These are phyloP conservation scores for Dipodomys merriami DNA, from an alignment of 2,113 vertebrate species.

Conservation along the genomic window DNA sequence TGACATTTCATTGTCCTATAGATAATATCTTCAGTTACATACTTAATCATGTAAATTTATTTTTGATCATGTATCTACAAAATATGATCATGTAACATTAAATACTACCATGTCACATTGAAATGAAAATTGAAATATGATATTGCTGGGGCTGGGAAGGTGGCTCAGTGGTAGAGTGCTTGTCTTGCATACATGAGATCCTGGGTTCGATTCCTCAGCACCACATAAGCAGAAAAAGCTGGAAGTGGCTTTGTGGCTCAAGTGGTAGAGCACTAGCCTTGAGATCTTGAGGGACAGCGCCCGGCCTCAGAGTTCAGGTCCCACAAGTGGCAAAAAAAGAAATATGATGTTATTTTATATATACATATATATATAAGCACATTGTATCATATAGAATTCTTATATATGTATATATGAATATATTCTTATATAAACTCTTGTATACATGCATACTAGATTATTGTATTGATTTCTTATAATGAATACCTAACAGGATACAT, in stretches of 20 bases:
- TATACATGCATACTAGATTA: not conserved
- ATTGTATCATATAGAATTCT: not conserved
- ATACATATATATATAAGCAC: not conserved
- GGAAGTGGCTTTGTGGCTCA: too few relatives aligned
- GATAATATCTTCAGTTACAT: conserved; percentile 9
- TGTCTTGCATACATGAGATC: too few relatives aligned
- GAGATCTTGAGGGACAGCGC: too few relatives aligned
- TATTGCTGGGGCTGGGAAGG: too few relatives aligned
- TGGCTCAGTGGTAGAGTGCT: too few relatives aligned
- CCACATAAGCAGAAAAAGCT: too few relatives aligned
- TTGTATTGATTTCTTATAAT: conserved; percentile 9
- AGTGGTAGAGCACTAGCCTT: too few relatives aligned
- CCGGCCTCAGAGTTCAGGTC: too few relatives aligned
- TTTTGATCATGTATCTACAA: not conserved
- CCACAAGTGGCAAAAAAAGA: too few relatives aligned
- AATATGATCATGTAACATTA: conserved; percentile 27
- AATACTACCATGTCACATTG: not conserved
- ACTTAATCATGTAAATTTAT: conserved; percentile 19
- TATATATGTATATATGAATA: too few relatives aligned
- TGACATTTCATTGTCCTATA: conserved; percentile 15
- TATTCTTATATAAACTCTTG: not conserved
- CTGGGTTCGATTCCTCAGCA: too few relatives aligned
- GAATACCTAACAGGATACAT: conserved; percentile 11
- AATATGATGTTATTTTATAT: not conserved
- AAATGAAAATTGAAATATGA: too few relatives aligned